These are phyloP conservation scores for Hesperia comma DNA, from an alignment of 2,888 invertebrate genomes.

Conservation along the genomic window DNA sequence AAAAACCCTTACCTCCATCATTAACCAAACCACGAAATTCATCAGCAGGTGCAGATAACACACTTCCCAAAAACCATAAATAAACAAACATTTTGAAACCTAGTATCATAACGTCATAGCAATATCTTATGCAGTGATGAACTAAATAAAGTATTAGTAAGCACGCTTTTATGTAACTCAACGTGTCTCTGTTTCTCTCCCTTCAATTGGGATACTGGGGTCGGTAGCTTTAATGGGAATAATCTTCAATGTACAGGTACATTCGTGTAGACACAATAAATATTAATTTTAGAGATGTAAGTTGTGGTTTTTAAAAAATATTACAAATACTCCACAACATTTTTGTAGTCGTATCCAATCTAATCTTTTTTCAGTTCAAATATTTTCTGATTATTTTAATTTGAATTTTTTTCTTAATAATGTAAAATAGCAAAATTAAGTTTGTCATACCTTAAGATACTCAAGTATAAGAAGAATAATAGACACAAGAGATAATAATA, in stretches of 20 bases:
- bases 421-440: too few species aligned
- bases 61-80: conserved; percentile 53
- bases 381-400: too few species aligned
- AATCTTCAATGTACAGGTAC: conserved; percentile 61
- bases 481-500: too few species aligned
- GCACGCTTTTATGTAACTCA: conserved; percentile 66
- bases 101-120: conserved; percentile 48
- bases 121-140: conserved; percentile 44
- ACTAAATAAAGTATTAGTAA: conserved; percentile 57
- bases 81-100: conserved; percentile 54
- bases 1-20: conserved; percentile 57
- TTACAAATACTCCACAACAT: too few species aligned
- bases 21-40: conserved; percentile 58
- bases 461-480: too few species aligned
- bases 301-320: too few species aligned
- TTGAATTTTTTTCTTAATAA: too few species aligned
- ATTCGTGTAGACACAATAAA: conserved; percentile 47
- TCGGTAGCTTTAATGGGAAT: conserved; percentile 60
- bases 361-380: too few species aligned
- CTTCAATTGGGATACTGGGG: conserved; percentile 73
- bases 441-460: too few species aligned
- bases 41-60: conserved; percentile 55
- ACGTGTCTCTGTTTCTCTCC: conserved; percentile 66
- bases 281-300: neutral
- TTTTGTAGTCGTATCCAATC: too few species aligned